Percentiles rank a stretch among this genome's conserved stretches.
These are phyloP conservation scores for Antechinus stuartii DNA, from an alignment of 2,113 vertebrate genomes.

Conservation along the genomic window DNA sequence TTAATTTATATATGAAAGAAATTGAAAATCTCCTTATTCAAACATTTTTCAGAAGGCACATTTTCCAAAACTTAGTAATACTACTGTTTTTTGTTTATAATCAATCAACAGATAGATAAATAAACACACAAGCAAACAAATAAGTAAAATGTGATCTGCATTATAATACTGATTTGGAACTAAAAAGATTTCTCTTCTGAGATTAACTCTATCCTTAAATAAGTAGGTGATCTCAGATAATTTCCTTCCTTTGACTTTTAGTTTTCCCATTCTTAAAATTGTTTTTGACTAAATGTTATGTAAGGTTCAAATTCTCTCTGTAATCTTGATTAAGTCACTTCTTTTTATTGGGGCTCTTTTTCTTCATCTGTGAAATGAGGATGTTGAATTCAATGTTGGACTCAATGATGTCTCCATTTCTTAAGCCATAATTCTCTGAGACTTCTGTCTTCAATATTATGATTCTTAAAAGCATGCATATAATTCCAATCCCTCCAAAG, in stretches of 20 bases:
- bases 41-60: not conserved
- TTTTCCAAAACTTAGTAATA: not conserved
- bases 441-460: not conserved
- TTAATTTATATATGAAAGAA: not conserved
- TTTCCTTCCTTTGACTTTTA: not conserved
- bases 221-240: not conserved
- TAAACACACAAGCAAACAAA: not conserved
- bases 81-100: not conserved
- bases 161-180: not conserved
- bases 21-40: not conserved
- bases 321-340: not conserved
- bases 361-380: not conserved
- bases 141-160: not conserved
- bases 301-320: not conserved
- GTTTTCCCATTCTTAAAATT: not conserved
- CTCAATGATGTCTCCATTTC: not conserved
- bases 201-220: not conserved
- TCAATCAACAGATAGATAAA: not conserved
- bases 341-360: not conserved
- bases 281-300: not conserved
- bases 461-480: not conserved
- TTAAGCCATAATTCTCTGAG: not conserved
- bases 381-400: not conserved
- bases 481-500: not conserved
- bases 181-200: not conserved